phyloP scores from a whole-genome alignment of 2,113 vertebrate species.

The Tachysurus fulvidraco region DNA sequence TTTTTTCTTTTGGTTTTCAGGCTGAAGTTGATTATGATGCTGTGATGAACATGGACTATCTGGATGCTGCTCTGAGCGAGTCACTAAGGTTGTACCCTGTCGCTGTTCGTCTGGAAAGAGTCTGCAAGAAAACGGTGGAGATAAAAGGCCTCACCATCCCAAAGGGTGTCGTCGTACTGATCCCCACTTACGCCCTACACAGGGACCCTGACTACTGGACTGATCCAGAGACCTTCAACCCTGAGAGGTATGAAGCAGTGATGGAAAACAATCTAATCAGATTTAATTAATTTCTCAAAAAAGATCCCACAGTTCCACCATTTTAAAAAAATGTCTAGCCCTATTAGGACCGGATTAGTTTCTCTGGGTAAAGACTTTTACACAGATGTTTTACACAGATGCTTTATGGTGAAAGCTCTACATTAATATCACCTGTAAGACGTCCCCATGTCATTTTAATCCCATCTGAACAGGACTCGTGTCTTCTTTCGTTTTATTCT shows the following conservation, averaged over 20 bases:
- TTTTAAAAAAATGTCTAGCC: background rate
- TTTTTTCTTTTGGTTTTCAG: conserved; percentile 53
- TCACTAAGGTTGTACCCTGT: conserved; percentile 69
- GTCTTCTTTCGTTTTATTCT: background rate
- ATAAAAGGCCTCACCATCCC: conserved; percentile 68
- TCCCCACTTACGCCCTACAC: conserved; percentile 65
- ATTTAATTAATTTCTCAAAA: background rate
- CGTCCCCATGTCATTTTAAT: background rate
- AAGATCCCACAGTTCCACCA: background rate
- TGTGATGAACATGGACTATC: conserved; percentile 79
- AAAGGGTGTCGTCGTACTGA: conserved; percentile 51
- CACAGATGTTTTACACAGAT: too few species aligned
- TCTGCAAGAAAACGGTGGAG: conserved; percentile 78
- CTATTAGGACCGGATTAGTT: background rate
- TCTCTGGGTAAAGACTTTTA: background rate
- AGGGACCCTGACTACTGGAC: conserved; percentile 62
- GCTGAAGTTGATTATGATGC: conserved; percentile 61
- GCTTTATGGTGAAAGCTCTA: too few species aligned
- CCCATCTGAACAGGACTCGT: background rate
- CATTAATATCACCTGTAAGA: background rate
- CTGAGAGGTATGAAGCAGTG: conserved; percentile 43
- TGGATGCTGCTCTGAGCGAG: conserved; percentile 82
- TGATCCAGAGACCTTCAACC: conserved; percentile 51
- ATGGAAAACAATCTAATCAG: background rate
- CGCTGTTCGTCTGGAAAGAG: conserved; percentile 64